These are phyloP conservation scores for Phortica variegata DNA, from an alignment of 1,140 invertebrate species.

Conservation along the genomic window DNA sequence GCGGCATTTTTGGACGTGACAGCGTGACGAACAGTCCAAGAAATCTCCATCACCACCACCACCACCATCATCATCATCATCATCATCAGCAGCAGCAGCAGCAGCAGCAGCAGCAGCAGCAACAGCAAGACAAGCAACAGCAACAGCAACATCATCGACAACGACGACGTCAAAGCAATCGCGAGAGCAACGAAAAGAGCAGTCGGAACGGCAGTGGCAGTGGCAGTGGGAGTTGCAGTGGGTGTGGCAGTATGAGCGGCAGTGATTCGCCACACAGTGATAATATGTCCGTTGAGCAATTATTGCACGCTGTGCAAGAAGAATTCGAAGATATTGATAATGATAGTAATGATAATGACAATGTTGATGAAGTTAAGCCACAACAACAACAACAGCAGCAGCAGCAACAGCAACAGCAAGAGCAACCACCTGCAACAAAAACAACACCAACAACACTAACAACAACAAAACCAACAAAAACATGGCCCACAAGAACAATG, in stretches of 20 bases:
- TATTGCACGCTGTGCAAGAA: constrained; percentile 43
- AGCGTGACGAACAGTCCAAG: not conserved
- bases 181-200: too few relatives aligned
- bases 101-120: constrained; percentile 9
- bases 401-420: constrained; percentile 4
- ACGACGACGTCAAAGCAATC: not conserved
- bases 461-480: too few relatives aligned
- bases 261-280: constrained; percentile 6
- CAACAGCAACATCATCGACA: not conserved
- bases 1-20: not conserved
- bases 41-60: not conserved
- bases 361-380: constrained; percentile 5
- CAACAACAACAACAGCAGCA: constrained; percentile 8
- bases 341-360: constrained; percentile 8
- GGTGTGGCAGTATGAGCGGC: not conserved
- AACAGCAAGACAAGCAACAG: constrained; percentile 8
- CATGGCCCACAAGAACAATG: too few relatives aligned
- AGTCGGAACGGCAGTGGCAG: not conserved
- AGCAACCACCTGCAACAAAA: constrained; percentile 20
- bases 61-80: constrained; percentile 3
- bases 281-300: constrained; percentile 38
- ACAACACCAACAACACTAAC: constrained; percentile 10
- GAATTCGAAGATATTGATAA: constrained; percentile 41
- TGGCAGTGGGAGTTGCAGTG: not conserved
- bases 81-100: constrained; percentile 1